These are phyloP conservation scores for Diaphora mendica DNA, from an alignment of 2,888 invertebrate genomes.

Conservation along the genomic window DNA sequence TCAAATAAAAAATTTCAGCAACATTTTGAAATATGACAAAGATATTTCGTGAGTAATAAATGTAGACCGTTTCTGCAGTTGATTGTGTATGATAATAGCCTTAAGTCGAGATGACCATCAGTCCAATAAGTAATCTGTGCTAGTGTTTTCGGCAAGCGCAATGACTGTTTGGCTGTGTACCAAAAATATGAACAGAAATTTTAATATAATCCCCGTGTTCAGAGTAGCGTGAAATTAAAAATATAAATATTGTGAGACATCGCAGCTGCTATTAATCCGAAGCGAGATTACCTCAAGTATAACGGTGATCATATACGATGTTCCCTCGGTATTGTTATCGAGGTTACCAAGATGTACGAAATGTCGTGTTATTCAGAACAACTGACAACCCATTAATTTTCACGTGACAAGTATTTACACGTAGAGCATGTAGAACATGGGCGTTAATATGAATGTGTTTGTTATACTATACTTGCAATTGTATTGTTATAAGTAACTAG, in stretches of 20 bases:
- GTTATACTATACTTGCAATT: neutral
- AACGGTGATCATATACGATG: conserved; percentile 54
- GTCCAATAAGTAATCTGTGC: conserved; percentile 46
- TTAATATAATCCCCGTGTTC: conserved; percentile 63
- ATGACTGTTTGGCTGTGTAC: conserved; percentile 57
- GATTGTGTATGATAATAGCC: conserved; percentile 20
- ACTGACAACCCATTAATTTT: neutral
- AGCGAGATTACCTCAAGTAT: conserved; percentile 55
- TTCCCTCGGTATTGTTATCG: conserved; percentile 44
- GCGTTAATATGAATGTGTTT: neutral
- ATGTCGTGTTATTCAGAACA: neutral
- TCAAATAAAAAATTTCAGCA: conserved; percentile 24
- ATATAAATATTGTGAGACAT: conserved; percentile 75
- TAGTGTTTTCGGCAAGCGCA: conserved; percentile 43
- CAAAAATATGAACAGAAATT: conserved; percentile 63
- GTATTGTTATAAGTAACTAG: neutral
- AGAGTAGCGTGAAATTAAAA: conserved; percentile 73
- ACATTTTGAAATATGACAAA: conserved; percentile 5
- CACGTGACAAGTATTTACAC: neutral
- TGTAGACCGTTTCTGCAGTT: conserved; percentile 14
- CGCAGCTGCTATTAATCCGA: conserved; percentile 66
- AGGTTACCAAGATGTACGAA: conserved; percentile 30
- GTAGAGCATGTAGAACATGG: neutral
- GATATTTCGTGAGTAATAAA: conserved; percentile 16
- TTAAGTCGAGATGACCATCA: conserved; percentile 25